These are phyloP conservation scores for Lepidonotus clava DNA, from an alignment of 2,888 invertebrate species.

Conservation along the genomic window DNA sequence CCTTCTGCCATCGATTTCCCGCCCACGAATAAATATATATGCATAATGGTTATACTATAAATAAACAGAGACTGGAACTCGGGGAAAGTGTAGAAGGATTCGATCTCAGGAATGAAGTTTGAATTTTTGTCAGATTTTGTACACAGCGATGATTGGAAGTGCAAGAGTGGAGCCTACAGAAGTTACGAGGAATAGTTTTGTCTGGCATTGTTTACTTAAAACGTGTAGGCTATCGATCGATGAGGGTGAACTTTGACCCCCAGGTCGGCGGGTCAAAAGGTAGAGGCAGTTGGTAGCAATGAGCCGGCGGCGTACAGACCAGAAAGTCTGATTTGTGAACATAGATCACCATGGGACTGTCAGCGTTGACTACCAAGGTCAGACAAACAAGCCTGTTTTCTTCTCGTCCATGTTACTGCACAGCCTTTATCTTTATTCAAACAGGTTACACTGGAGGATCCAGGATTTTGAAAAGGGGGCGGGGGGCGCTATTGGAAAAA, in stretches of 20 bases:
- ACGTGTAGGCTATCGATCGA: background rate
- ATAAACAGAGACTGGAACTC: no score
- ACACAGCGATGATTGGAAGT: no score
- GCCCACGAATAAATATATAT: no score
- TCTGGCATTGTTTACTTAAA: background rate
- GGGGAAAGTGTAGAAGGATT: no score
- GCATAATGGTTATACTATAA: no score
- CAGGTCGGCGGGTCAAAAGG: background rate
- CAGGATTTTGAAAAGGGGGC: background rate
- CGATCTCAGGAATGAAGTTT: no score
- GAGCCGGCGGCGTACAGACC: background rate
- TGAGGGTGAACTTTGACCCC: background rate
- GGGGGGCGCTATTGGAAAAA: background rate
- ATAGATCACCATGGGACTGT: constrained; percentile 1
- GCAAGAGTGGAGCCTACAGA: background rate
- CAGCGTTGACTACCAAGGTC: background rate
- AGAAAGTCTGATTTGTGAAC: background rate
- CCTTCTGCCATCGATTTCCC: no score
- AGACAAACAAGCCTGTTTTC: background rate
- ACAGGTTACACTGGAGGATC: background rate
- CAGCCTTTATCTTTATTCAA: background rate
- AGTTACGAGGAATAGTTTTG: background rate
- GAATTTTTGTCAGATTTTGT: no score
- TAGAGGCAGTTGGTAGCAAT: background rate
- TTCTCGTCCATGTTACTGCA: background rate